These are phyloP conservation scores for Halictus rubicundus DNA, from an alignment of 1,140 invertebrate species.

Conservation along the genomic window DNA sequence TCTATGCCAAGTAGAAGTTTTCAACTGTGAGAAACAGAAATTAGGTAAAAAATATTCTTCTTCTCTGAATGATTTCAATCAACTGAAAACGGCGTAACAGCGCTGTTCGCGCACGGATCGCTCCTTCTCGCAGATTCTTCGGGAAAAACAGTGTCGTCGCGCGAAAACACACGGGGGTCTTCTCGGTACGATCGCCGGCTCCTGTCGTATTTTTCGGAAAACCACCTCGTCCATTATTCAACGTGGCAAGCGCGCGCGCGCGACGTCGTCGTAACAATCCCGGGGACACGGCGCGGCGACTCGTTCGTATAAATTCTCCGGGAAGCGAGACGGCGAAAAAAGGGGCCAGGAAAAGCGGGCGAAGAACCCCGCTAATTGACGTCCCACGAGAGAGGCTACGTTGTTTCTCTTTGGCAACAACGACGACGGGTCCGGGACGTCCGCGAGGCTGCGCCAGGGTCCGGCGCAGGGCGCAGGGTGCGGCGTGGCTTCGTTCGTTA, in stretches of 20 bases:
- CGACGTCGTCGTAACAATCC: constrained; percentile 7
- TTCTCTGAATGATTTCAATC: no score
- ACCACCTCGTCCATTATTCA: constrained; percentile 39
- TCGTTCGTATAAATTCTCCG: constrained; percentile 9
- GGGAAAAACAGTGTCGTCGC: background rate
- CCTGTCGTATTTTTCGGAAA: background rate
- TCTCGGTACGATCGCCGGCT: no score
- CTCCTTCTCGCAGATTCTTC: background rate
- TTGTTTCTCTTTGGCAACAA: constrained; percentile 59
- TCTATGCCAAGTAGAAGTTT: no score
- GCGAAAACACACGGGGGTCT: no score
- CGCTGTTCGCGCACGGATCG: no score
- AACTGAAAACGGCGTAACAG: no score
- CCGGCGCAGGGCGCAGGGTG: no score
- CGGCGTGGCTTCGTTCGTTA: constrained; percentile 43
- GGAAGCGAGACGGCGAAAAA: background rate
- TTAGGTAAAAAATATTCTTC: no score
- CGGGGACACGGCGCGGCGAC: constrained; percentile 1
- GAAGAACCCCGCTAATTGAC: constrained; percentile 58
- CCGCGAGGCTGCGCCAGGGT: no score
- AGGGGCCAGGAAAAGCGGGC: constrained; percentile 5
- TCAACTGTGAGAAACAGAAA: no score
- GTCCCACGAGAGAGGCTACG: constrained; percentile 50
- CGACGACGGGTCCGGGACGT: background rate
- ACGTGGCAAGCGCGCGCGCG: background rate